Evolutionary conservation across 1,140 invertebrate genomes (phyloP).

Genomic region (Gerris buenoi): DNA sequence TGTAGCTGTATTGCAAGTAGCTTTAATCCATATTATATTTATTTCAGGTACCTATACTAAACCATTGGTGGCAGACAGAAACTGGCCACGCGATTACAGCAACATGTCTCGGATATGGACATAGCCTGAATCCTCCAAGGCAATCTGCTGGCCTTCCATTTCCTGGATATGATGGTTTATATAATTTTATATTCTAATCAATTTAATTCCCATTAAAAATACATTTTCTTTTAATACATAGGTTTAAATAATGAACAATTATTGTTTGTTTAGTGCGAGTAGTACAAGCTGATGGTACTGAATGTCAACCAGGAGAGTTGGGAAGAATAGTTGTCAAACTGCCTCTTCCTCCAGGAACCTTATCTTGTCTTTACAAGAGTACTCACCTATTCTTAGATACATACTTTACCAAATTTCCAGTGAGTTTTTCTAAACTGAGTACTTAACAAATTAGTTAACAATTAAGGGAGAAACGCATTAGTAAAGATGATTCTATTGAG

Average conservation of each 20-base stretch:
- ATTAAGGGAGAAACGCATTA: too few relatives aligned
- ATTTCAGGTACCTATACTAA: conserved; percentile 69
- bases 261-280: conserved; percentile 45
- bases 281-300: conserved; percentile 49
- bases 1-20: too few relatives aligned
- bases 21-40: too few relatives aligned
- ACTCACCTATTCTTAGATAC: conserved; percentile 64
- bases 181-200: too few relatives aligned
- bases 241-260: too few relatives aligned
- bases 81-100: conserved; percentile 79
- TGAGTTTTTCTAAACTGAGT: conserved; percentile 40
- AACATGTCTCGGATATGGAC: conserved; percentile 59
- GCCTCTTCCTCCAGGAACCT: conserved; percentile 73
- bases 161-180: conserved; percentile 68
- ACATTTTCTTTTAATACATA: too few relatives aligned
- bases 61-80: conserved; percentile 96
- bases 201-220: too few relatives aligned
- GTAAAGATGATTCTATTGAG: too few relatives aligned
- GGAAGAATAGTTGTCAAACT: conserved; percentile 71
- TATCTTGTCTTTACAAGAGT: conserved; percentile 64
- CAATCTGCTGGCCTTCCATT: conserved; percentile 57
- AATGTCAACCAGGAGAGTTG: conserved; percentile 49
- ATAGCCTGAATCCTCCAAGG: conserved; percentile 45
- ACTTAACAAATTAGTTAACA: too few relatives aligned
- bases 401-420: conserved; percentile 67